A percentile compares a stretch with the other conserved stretches of the same genome.
phyloP scores from a whole-genome alignment of 2,888 invertebrate species.

The Trichogramma dendrolimi region DNA sequence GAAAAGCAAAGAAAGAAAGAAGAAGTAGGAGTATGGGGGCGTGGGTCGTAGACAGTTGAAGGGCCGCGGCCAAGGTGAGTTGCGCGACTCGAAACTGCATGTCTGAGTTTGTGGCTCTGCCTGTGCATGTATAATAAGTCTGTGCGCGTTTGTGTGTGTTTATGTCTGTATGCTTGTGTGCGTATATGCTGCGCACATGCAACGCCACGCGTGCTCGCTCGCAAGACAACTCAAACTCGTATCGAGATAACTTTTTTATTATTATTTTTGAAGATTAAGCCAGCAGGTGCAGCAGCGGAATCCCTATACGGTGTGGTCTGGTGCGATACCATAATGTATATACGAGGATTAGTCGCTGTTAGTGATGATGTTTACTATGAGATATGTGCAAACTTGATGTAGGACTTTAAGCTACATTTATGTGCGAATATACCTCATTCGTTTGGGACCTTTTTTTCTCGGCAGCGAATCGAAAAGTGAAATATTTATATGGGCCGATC shows the following conservation, averaged over 20 bases:
- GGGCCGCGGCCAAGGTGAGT: slow-evolving; percentile 53
- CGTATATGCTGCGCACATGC: slow-evolving; percentile 17
- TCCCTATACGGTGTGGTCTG: too few relatives aligned
- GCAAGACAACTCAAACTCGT: neutral
- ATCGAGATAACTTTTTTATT: too few relatives aligned
- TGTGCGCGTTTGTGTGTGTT: neutral
- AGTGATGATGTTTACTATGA: too few relatives aligned
- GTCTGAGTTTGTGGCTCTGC: slow-evolving; percentile 24
- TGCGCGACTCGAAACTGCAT: slow-evolving; percentile 28
- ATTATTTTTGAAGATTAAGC: too few relatives aligned
- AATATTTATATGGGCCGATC: neutral
- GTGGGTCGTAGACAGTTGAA: slow-evolving; percentile 50
- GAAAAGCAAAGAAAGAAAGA: slow-evolving; percentile 17
- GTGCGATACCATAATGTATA: too few relatives aligned
- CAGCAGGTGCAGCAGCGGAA: too few relatives aligned
- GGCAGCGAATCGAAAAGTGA: too few relatives aligned
- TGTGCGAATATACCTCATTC: too few relatives aligned
- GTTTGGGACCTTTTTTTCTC: too few relatives aligned
- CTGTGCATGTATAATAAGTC: neutral
- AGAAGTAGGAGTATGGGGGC: slow-evolving; percentile 31
- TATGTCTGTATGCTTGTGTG: neutral
- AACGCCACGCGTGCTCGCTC: neutral
- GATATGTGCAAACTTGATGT: too few relatives aligned
- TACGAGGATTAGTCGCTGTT: too few relatives aligned
- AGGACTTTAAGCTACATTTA: too few relatives aligned